Conservation (phyloP, 2,888 invertebrate genomes). For the Alentia gelatinosa region DNA sequence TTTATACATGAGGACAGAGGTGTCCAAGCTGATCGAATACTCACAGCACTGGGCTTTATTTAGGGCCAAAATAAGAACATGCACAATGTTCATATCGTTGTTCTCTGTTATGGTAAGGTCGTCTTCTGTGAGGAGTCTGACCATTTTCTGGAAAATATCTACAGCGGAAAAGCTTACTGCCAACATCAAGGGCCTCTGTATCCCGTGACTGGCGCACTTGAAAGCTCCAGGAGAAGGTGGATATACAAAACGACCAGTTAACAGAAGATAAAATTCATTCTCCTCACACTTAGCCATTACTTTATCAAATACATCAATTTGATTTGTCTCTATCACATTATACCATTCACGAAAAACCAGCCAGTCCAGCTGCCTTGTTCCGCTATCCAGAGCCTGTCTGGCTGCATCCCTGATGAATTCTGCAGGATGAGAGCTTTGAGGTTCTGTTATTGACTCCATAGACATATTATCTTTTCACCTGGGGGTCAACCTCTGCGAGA, state of each 20-base stretch:
- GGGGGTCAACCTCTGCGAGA: too few species aligned
- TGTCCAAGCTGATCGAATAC: neutral
- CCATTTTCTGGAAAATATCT: neutral
- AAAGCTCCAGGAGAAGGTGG: neutral
- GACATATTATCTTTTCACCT: too few species aligned
- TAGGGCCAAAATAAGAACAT: too few species aligned
- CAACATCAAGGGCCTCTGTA: neutral
- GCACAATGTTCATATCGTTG: too few species aligned
- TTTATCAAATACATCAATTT: neutral
- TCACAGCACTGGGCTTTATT: too few species aligned
- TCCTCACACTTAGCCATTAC: neutral
- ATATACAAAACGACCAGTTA: neutral
- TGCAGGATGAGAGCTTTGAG: too few species aligned
- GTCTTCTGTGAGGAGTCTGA: too few species aligned
- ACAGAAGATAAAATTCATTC: neutral
- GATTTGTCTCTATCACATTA: neutral
- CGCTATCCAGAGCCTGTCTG: too few species aligned
- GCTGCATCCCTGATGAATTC: too few species aligned
- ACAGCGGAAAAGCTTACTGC: neutral
- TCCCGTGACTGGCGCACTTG: neutral
- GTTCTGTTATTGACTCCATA: too few species aligned
- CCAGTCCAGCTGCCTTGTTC: neutral
- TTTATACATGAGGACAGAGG: neutral
- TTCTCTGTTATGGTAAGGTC: too few species aligned
- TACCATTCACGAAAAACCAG: neutral